Percentiles rank a stretch among this genome's conserved stretches.
These are phyloP conservation scores for Dasyurus viverrinus DNA, from an alignment of 2,113 vertebrate genomes.

Conservation along the genomic window DNA sequence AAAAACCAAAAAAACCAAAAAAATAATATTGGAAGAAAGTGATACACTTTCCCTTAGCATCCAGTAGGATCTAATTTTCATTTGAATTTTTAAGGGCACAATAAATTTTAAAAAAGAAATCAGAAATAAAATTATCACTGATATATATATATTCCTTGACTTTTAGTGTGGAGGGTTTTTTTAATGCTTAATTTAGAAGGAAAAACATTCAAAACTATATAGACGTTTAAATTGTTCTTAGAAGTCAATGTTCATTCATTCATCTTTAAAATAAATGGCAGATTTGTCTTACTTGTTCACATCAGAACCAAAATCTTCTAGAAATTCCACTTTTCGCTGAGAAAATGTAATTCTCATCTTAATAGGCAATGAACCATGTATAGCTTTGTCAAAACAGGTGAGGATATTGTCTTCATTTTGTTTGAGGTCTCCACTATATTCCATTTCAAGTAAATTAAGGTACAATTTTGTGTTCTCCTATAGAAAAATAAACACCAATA, in stretches of 20 bases:
- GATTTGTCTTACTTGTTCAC: conserved; percentile 91
- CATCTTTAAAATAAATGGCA: conserved; percentile 49
- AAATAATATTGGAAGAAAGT: not conserved
- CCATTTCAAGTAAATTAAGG: conserved; percentile 97
- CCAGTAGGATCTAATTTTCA: not conserved
- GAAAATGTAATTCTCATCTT: conserved; percentile 95
- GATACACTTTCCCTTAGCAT: not conserved
- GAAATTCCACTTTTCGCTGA: conserved; percentile 97
- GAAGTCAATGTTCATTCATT: conserved; percentile 5
- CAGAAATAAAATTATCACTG: not conserved
- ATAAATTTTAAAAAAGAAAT: not conserved
- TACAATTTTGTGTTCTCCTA: conserved; percentile 95
- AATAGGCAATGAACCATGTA: conserved; percentile 90
- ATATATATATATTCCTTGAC: not conserved
- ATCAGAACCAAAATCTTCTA: conserved; percentile 98
- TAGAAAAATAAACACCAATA: conserved; percentile 61
- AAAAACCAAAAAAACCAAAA: not conserved
- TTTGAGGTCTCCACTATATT: conserved; percentile 93
- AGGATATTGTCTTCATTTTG: conserved; percentile 95
- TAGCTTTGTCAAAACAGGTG: conserved; percentile 93
- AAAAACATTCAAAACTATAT: not conserved
- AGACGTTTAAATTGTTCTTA: not conserved
- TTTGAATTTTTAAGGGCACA: not conserved
- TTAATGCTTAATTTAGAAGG: not conserved
- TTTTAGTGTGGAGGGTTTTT: not conserved